Conservation (phyloP, 2,888 invertebrate genomes). For the Nyleta sp. region DNA sequence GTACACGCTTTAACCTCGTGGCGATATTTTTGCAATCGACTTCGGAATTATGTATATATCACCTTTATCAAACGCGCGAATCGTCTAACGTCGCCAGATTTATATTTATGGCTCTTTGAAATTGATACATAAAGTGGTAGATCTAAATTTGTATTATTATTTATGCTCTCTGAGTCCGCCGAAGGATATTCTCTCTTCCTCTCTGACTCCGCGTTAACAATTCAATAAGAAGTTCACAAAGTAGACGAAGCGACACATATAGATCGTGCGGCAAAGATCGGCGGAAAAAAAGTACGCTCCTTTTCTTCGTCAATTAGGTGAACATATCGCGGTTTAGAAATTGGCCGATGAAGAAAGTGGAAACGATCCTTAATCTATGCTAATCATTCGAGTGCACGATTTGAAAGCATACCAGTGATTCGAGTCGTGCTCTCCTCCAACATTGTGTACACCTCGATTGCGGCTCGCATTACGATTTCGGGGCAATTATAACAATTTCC, state of each 20-base stretch:
- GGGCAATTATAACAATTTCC: constrained; percentile 30
- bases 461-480: neutral
- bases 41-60: constrained; percentile 31
- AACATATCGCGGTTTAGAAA: neutral
- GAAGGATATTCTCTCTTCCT: neutral
- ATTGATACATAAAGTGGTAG: constrained; percentile 36
- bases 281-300: neutral
- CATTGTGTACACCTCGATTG: constrained; percentile 9
- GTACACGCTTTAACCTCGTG: constrained; percentile 70
- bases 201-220: neutral
- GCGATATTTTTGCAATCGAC: constrained; percentile 61
- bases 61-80: constrained; percentile 19
- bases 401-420: constrained; percentile 21
- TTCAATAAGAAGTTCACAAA: constrained; percentile 27
- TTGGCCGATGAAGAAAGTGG: constrained; percentile 21
- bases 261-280: too few relatives aligned
- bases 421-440: constrained; percentile 6
- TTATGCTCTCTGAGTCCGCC: neutral
- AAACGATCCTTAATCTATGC: constrained; percentile 21
- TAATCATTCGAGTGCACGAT: constrained; percentile 16
- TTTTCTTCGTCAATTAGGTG: neutral
- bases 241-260: neutral
- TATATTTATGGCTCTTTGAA: constrained; percentile 12
- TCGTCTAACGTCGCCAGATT: constrained; percentile 6
- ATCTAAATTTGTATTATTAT: constrained; percentile 29